Conservation (phyloP, 2,888 invertebrate genomes). For the Venusia cambrica region DNA sequence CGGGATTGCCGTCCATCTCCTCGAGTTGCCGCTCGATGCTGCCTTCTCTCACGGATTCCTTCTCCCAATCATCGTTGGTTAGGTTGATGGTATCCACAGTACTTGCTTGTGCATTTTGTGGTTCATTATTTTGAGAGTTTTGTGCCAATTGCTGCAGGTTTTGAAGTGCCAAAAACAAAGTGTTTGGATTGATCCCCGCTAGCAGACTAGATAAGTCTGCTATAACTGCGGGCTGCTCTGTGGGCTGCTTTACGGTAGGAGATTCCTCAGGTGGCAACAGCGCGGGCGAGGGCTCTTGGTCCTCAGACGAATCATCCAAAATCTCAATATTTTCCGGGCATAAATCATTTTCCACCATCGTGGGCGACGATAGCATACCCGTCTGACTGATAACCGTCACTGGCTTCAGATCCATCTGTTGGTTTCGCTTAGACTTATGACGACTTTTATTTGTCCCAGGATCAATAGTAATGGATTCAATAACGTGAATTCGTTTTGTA, state of each 20-base stretch:
- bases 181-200: conserved; percentile 65
- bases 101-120: conserved; percentile 24
- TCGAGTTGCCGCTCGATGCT: conserved; percentile 65
- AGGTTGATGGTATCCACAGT: conserved; percentile 63
- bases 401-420: conserved; percentile 17
- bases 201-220: conserved; percentile 59
- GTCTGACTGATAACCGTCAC: conserved; percentile 19
- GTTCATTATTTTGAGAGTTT: conserved; percentile 30
- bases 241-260: conserved; percentile 8
- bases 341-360: neutral
- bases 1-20: conserved; percentile 58
- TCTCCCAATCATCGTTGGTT: conserved; percentile 73
- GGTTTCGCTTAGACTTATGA: conserved; percentile 2
- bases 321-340: conserved; percentile 14
- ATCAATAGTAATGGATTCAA: conserved; percentile 60
- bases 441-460: conserved; percentile 27
- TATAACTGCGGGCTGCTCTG: conserved; percentile 29
- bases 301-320: conserved; percentile 15
- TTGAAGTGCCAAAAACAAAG: conserved; percentile 64
- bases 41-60: conserved; percentile 60
- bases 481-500: conserved; percentile 55
- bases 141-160: conserved; percentile 64
- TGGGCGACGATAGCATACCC: conserved; percentile 9
- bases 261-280: conserved; percentile 3
- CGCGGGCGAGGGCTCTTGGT: conserved; percentile 9